phyloP scores from a whole-genome alignment of 2,113 vertebrate genomes.

The Dasypus novemcinctus region DNA sequence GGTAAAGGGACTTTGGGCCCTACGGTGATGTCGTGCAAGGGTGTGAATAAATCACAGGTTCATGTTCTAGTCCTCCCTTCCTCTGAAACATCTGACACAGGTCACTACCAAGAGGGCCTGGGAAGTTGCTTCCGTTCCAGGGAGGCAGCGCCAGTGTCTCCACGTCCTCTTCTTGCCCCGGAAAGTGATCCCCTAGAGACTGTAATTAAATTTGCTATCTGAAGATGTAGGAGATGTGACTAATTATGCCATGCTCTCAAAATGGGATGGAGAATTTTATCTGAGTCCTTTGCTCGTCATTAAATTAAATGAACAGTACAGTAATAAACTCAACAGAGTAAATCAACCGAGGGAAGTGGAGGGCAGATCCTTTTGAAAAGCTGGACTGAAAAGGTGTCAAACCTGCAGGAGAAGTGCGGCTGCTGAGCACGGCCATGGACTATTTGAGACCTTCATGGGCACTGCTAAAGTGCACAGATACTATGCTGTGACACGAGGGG shows the following conservation, averaged over 20 bases:
- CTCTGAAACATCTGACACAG: conserved; percentile 36
- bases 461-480: not conserved
- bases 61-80: conserved; percentile 10
- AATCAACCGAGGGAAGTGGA: conserved; percentile 38
- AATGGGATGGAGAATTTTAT: conserved; percentile 59
- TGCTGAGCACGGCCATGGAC: not conserved
- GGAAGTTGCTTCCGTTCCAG: not conserved
- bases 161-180: not conserved
- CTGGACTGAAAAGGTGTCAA: conserved; percentile 32
- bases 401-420: not conserved
- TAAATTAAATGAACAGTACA: conserved; percentile 66
- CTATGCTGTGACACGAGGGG: not conserved
- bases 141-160: not conserved
- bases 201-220: conserved; percentile 60
- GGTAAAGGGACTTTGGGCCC: not conserved
- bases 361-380: not conserved
- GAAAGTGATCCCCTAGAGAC: conserved; percentile 45
- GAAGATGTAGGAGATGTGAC: conserved; percentile 54
- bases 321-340: conserved; percentile 65
- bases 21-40: not conserved
- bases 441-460: not conserved
- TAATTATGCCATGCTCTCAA: conserved; percentile 61
- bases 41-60: not conserved
- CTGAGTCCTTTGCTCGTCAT: conserved; percentile 19
- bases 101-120: conserved; percentile 10